These are phyloP conservation scores for Pterobdella sp. DNA, from an alignment of 2,888 invertebrate species.

Conservation along the genomic window DNA sequence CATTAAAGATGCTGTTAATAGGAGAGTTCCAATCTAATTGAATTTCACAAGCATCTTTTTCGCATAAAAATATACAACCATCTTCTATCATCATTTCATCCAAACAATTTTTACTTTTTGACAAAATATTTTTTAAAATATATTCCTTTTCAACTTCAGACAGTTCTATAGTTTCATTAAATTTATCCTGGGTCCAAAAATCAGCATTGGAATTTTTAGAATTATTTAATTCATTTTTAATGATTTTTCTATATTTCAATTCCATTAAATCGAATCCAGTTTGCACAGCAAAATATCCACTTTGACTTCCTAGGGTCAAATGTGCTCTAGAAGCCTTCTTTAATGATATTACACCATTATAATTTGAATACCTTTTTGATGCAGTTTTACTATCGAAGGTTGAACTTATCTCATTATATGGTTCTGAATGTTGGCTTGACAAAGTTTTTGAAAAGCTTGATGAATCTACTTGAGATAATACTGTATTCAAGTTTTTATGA, in stretches of 20 bases:
- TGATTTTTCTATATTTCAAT: background rate
- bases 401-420: too few relatives aligned
- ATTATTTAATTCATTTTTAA: background rate
- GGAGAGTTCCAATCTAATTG: background rate
- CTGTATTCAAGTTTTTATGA: background rate
- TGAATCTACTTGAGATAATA: too few relatives aligned
- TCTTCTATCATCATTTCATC: background rate
- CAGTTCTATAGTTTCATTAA: too few relatives aligned
- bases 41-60: background rate
- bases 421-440: too few relatives aligned
- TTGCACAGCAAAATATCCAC: background rate
- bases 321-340: background rate
- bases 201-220: too few relatives aligned
- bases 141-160: background rate
- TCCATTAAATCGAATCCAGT: background rate
- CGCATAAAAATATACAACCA: background rate
- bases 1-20: background rate
- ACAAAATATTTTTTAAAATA: too few relatives aligned
- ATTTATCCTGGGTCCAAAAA: too few relatives aligned
- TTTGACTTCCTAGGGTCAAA: background rate
- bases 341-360: background rate
- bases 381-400: too few relatives aligned
- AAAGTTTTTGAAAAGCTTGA: too few relatives aligned
- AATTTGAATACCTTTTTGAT: too few relatives aligned
- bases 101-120: background rate